A percentile compares a stretch with the other conserved stretches of the same genome.
phyloP scores from a whole-genome alignment of 2,888 invertebrate genomes.

The Drosophila anomalipes region DNA sequence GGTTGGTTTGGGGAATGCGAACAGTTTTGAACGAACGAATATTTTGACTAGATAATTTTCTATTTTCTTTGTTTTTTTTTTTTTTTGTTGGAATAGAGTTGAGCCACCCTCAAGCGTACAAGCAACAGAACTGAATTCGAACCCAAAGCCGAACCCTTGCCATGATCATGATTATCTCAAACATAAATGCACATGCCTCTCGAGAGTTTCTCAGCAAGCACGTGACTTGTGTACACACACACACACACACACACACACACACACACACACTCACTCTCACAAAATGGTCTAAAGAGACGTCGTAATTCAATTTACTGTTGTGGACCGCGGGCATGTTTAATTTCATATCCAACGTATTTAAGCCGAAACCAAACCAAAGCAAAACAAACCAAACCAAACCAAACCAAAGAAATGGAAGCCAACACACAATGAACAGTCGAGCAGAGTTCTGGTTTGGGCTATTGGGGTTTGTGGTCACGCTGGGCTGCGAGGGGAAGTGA shows the following conservation, averaged over 20 bases:
- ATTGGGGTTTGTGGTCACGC: constrained; percentile 35
- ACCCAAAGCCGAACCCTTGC: constrained; percentile 14
- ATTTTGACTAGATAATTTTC: constrained; percentile 37
- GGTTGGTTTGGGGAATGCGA: constrained; percentile 2
- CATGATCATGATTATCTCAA: constrained; percentile 46
- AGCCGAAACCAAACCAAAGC: constrained; percentile 68
- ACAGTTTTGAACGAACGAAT: not conserved
- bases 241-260: constrained; percentile 3
- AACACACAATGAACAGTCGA: constrained; percentile 49
- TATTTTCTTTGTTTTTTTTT: not conserved
- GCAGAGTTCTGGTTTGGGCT: constrained; percentile 18
- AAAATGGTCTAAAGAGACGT: constrained; percentile 28
- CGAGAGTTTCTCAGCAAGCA: constrained; percentile 46
- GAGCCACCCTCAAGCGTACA: constrained; percentile 10
- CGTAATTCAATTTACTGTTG: constrained; percentile 59
- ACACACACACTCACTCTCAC: constrained; percentile 1
- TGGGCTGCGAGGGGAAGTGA: not conserved
- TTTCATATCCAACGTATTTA: constrained; percentile 80
- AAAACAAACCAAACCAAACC: constrained; percentile 13
- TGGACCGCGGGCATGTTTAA: constrained; percentile 77
- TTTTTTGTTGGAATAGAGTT: not conserved
- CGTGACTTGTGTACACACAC: constrained; percentile 54
- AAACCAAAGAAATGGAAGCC: constrained; percentile 18
- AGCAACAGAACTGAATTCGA: constrained; percentile 1
- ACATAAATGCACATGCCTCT: constrained; percentile 38